Evolutionary conservation across 2,797 vertebrate species (phyloP), one percentile per base, ranked within the genome.

Genomic region (Chrosomus eos): DNA sequence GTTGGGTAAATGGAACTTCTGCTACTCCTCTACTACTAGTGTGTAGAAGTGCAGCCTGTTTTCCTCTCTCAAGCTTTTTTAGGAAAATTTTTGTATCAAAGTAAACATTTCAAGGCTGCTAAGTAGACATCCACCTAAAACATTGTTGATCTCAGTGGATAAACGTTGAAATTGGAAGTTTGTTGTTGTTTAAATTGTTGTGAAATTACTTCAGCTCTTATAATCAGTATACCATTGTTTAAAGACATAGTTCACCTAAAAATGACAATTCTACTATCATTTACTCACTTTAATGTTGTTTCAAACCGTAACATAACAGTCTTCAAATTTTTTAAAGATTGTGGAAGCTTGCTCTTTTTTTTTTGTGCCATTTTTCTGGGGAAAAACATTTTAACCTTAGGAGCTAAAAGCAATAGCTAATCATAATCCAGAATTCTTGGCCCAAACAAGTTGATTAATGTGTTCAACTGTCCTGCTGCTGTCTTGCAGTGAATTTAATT

Each of bases 1-100:
- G 76, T 55, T 80, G 76, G 68, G 67, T 67, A 80, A 73, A 70
- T 26, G 51, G 26, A 78, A 60, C 53, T 60, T 28, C 23, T 84
- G 23, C 43, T 48, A 21, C 4, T 82, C 11, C n/a, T 70, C 19
- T 73, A 23, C 66, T 51, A 55, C 67, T 36, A 62, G 81, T 58
- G 40, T 53, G 40, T 51, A 36, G 73, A 67, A 77, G 51, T 18
- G 62, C 33, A 26, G 48, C n/a, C 19, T 26, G 26, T 70, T 48
- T 58, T 26, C 19, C 48, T 18, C 33, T 21, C 33, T 77, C 3
- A 26, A 43, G 51, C 14, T 33, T 78, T 82, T 76, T 80, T 43
- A 62, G 14, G 67, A 66, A 40, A 4, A 36, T 26, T n/a, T 55
- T 21, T 19, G 51, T 48, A 11, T 76, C 8, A 45, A 6, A 60